These are phyloP conservation scores for Melanotaenia maccullochi DNA, from an alignment of 2,797 vertebrate genomes.

Conservation along the genomic window DNA sequence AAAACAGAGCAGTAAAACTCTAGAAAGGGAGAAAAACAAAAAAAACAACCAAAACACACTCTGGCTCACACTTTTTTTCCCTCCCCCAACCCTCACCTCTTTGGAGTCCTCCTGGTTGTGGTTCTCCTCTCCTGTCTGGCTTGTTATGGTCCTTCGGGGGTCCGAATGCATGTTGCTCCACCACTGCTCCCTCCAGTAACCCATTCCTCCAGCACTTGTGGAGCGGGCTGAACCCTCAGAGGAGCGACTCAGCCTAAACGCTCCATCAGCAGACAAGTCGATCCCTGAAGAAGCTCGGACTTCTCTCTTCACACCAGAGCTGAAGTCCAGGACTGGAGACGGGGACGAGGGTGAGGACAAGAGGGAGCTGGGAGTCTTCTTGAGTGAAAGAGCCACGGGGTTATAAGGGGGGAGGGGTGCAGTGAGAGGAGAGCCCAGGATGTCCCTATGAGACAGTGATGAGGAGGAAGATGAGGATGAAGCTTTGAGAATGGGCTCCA, in stretches of 20 bases:
- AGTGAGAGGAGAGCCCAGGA: slow-evolving; percentile 80
- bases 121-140: slow-evolving; percentile 86
- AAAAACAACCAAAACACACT: not conserved
- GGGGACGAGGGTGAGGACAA: slow-evolving; percentile 84
- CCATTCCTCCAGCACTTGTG: slow-evolving; percentile 80
- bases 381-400: slow-evolving; percentile 90
- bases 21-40: not conserved
- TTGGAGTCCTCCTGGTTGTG: slow-evolving; percentile 80
- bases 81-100: slow-evolving; percentile 68
- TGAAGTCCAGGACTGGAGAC: slow-evolving; percentile 85
- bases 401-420: slow-evolving; percentile 88
- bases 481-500: slow-evolving; percentile 92
- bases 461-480: slow-evolving; percentile 87
- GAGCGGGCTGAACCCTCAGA: slow-evolving; percentile 70
- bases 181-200: slow-evolving; percentile 95
- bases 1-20: slow-evolving; percentile 19
- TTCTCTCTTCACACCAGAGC: slow-evolving; percentile 88
- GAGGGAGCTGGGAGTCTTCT: slow-evolving; percentile 85
- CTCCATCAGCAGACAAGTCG: slow-evolving; percentile 85
- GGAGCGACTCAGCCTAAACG: slow-evolving; percentile 82
- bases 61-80: not conserved
- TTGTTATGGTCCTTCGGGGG: slow-evolving; percentile 77
- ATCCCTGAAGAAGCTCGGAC: slow-evolving; percentile 80
- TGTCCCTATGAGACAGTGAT: slow-evolving; percentile 80
- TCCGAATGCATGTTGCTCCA: slow-evolving; percentile 91